Evolutionary conservation across 2,888 invertebrate genomes (phyloP), one percentile per base, ranked within the genome.

Genomic region (Hylaea fasciaria): DNA sequence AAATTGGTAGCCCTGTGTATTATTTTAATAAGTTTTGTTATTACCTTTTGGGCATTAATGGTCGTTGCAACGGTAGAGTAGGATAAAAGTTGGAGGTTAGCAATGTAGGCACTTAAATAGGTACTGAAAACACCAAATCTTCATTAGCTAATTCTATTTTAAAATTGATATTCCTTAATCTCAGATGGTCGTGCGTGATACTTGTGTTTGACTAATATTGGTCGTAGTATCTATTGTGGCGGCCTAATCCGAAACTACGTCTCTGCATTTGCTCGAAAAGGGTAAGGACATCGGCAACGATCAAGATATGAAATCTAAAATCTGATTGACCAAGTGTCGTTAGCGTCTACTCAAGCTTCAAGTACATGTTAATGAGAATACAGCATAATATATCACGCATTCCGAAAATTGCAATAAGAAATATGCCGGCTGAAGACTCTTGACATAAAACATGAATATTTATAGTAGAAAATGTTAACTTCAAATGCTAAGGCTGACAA

Each of bases 401-500:
- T 51, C 41, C 32, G 14, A 22, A 46, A 46, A 53, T 39, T 8
- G 12, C 46, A 37, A 51, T 47, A 41, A 3, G 2, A 55, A 49
- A 49, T 40, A 28, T 45, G n/a, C 39, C 45, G 10, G 14, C 9
- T 39, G 28, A 53, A 35, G 32, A 62, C 52, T 61, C 58, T 54
- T 12, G 29, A 48, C 29, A 32, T 37, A 49, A 52, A 57, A 54
- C 14, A 48, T 54, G 22, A 43, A 41, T 57, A 35, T 40, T n/a
- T n/a, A 47, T 40, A 44, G 14, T 46, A 52, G 50, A 58, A 60
- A 22, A 60, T 48, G 45, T 58, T 57, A 43, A 40, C 53, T 29
- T 29, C 29, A 65, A 64, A 64, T 62, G 62, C 46, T 64, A 62
- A 62, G 64, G 66, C 43, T 65, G 57, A 54, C 53, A 49, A 40